Conservation (phyloP, 2,888 invertebrate species). For the Colletes collaris region DNA sequence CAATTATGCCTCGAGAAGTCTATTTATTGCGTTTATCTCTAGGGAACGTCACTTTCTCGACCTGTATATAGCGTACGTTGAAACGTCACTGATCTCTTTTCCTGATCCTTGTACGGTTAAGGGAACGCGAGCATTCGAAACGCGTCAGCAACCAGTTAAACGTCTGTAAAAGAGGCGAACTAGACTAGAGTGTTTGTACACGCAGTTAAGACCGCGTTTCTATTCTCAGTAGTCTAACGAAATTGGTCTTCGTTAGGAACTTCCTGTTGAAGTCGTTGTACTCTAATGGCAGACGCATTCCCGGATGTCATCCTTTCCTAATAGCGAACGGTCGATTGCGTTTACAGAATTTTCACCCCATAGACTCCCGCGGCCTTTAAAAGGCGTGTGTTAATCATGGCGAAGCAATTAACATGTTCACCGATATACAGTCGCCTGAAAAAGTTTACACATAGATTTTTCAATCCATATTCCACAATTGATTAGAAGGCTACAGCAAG, state of each 20-base stretch:
- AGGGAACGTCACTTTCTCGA: slow-evolving; percentile 30
- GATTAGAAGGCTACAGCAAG: too few species aligned
- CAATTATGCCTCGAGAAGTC: too few species aligned
- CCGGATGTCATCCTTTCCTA: neutral
- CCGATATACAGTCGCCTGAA: too few species aligned
- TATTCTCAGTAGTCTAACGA: slow-evolving; percentile 40
- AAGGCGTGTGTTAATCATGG: too few species aligned
- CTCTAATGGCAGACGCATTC: slow-evolving; percentile 1
- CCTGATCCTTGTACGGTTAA: slow-evolving; percentile 15
- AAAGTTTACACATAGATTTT: too few species aligned
- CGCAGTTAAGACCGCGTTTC: slow-evolving; percentile 42
- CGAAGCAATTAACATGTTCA: too few species aligned
- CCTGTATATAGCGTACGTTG: slow-evolving; percentile 2
- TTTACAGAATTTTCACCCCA: too few species aligned
- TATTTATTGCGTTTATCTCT: too few species aligned
- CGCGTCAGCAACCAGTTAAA: slow-evolving; percentile 5
- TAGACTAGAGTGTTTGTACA: slow-evolving; percentile 30
- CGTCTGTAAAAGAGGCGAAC: slow-evolving; percentile 21
- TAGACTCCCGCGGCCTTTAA: too few species aligned
- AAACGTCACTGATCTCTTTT: slow-evolving; percentile 27
- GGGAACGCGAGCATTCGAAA: slow-evolving; percentile 10
- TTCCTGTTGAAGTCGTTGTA: slow-evolving; percentile 21
- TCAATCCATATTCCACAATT: too few species aligned
- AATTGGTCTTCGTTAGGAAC: slow-evolving; percentile 47
- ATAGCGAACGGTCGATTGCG: neutral